Base-by-base conservation (phyloP, 2,888 invertebrate species). In the Automeris io region DNA sequence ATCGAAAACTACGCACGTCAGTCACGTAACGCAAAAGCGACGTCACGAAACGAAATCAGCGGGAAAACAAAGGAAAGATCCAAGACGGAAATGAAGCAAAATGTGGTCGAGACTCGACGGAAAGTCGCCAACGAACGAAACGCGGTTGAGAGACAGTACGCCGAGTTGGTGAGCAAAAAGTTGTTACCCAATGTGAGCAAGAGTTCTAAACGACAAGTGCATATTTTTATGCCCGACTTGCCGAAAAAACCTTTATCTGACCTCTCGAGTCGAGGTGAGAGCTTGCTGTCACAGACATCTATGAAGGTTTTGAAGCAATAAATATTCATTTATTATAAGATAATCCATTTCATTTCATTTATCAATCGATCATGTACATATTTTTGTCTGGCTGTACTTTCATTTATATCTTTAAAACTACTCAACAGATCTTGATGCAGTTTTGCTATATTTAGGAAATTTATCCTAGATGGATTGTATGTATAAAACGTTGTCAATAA, bases 171-270 rank as follows among this genome's bases (percentile, higher is more conserved):
- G 34, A 81, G 61, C 43, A 83, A 80, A 52, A 86, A 82, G 50
- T 41, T 85, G 29, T 77, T 85, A 43, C 83, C 85, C 0, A 75
- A 86, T 42, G 57, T 78, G 2, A 65, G 59, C 21, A 78, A 74
- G 41, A 79, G 75, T 36, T 58, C 77, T 5, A 90, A 90, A 56
- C 88, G 90, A 47, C 93, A 94, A 61, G 80, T 93, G 21, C 93
- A 93, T 61, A 93, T 93, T 43, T 93, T 93, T 57, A 91, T 93
- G 88, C 93, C 93, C 0, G 85, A 83, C 33, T 81, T 89, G 61
- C 72, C 91, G 46, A 88, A 90, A 37, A 91, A 90, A 55, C 85
- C 83, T 40, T 60, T 57, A 40, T 76, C 76, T 0, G 70, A 50
- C 12, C 40, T 54, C 0, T 62, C 73, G 0, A 80, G 75, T 42